Evolutionary conservation across 2,113 vertebrate species (phyloP).

Genomic region (Tyto alba): DNA sequence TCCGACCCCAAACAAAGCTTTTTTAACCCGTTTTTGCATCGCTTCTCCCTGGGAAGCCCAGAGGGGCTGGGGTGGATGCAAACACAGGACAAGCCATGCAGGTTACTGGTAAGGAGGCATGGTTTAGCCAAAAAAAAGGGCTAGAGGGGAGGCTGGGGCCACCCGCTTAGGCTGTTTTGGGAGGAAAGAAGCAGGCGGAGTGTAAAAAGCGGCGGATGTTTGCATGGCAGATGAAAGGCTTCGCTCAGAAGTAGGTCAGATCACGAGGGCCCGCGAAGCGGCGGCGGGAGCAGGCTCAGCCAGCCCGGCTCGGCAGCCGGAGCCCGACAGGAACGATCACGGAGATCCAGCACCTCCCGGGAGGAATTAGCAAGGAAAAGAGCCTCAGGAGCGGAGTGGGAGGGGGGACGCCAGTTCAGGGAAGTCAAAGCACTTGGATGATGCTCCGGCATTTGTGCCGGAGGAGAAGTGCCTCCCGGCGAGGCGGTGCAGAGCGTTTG

Average conservation of each 20-base stretch:
- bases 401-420: rapidly evolving
- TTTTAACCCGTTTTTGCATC: background rate
- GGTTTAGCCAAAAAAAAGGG: background rate
- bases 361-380: background rate
- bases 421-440: background rate
- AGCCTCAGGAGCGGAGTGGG: background rate
- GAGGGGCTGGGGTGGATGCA: background rate
- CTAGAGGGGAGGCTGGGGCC: background rate
- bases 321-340: background rate
- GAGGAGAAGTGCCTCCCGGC: background rate
- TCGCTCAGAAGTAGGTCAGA: background rate
- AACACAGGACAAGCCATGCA: rapidly evolving
- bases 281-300: background rate
- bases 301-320: background rate
- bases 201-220: background rate
- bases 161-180: background rate
- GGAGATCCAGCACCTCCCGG: background rate
- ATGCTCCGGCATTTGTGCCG: background rate
- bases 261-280: background rate
- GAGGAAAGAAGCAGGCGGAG: background rate
- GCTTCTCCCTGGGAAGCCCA: background rate
- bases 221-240: background rate
- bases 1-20: background rate
- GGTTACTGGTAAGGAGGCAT: too few species aligned
- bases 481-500: rapidly evolving